These are phyloP conservation scores for Drosophila leontia DNA, from an alignment of 1,140 invertebrate species.

Conservation along the genomic window DNA sequence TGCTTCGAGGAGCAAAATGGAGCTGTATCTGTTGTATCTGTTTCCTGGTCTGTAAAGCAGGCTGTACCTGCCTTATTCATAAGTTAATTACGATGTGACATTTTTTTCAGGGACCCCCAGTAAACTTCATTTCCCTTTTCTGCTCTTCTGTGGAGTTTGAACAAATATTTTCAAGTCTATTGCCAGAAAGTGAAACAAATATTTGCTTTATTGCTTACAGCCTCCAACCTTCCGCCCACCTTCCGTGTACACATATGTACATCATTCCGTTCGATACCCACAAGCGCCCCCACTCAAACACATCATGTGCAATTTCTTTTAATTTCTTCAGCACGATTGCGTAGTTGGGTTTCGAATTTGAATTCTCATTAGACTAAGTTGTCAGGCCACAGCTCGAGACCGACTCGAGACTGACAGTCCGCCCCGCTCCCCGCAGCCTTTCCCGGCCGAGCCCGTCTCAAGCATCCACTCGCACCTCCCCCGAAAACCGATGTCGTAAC, in stretches of 20 bases:
- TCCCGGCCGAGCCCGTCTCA: slow-evolving; percentile 37
- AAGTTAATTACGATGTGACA: slow-evolving; percentile 47
- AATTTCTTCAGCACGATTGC: slow-evolving; percentile 82
- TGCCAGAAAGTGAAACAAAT: slow-evolving; percentile 60
- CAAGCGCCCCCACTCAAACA: slow-evolving; percentile 8
- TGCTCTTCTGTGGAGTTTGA: slow-evolving; percentile 3
- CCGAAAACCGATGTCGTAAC: slow-evolving; percentile 77
- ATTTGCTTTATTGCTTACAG: slow-evolving; percentile 67
- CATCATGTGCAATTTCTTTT: slow-evolving; percentile 80
- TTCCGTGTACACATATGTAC: slow-evolving; percentile 4
- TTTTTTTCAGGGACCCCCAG: slow-evolving; percentile 7
- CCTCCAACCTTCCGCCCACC: slow-evolving; percentile 10
- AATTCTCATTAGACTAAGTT: slow-evolving; percentile 83
- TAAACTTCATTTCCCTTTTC: slow-evolving; percentile 22
- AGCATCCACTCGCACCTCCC: slow-evolving; percentile 49
- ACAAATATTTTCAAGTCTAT: slow-evolving; percentile 42
- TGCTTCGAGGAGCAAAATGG: not conserved
- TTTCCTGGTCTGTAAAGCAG: not conserved
- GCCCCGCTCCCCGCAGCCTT: slow-evolving; percentile 4
- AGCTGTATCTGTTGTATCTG: not conserved
- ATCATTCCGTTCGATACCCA: slow-evolving; percentile 34
- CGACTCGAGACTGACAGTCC: slow-evolving; percentile 67
- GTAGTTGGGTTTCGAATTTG: slow-evolving; percentile 82
- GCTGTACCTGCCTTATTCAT: slow-evolving; percentile 35
- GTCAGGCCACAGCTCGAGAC: slow-evolving; percentile 76